Evolutionary conservation across 2,888 invertebrate species (phyloP).

Genomic region (Cephus runcator): DNA sequence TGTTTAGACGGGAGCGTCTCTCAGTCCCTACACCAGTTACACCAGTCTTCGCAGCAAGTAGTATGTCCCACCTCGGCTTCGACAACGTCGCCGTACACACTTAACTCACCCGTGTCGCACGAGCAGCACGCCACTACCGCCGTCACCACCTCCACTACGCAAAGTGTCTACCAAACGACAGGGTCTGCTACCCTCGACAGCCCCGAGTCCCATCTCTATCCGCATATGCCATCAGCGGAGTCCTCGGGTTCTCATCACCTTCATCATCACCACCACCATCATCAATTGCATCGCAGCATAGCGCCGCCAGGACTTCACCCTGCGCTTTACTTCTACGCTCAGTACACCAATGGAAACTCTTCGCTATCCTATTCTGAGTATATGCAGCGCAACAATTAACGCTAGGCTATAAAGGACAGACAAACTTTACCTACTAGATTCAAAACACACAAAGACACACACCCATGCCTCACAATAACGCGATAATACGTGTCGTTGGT

Average conservation of each 20-base stretch:
- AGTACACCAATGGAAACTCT: conserved; percentile 58
- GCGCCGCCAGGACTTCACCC: conserved; percentile 61
- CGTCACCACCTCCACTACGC: conserved; percentile 37
- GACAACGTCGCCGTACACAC: conserved; percentile 50
- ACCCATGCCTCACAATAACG: background rate
- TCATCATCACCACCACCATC: conserved; percentile 42
- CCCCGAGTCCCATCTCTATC: conserved; percentile 44
- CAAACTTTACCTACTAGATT: background rate
- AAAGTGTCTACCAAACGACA: conserved; percentile 60
- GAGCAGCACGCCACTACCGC: conserved; percentile 31
- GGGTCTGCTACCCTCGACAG: conserved; percentile 33
- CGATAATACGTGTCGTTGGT: background rate
- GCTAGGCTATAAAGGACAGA: background rate
- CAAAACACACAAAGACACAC: background rate
- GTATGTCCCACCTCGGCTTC: conserved; percentile 51
- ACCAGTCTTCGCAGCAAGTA: conserved; percentile 47
- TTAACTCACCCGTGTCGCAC: conserved; percentile 40
- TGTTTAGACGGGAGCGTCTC: conserved; percentile 58
- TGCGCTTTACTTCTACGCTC: conserved; percentile 62
- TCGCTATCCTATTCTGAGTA: conserved; percentile 61
- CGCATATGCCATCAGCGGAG: conserved; percentile 46
- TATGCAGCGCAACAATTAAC: conserved; percentile 58
- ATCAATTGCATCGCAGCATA: conserved; percentile 48
- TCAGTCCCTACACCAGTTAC: conserved; percentile 44
- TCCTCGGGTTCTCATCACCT: conserved; percentile 30